Percentiles rank a stretch among this genome's conserved stretches.
Evolutionary conservation across 1,140 invertebrate genomes (phyloP).

Genomic region (Aphelinus certus): DNA sequence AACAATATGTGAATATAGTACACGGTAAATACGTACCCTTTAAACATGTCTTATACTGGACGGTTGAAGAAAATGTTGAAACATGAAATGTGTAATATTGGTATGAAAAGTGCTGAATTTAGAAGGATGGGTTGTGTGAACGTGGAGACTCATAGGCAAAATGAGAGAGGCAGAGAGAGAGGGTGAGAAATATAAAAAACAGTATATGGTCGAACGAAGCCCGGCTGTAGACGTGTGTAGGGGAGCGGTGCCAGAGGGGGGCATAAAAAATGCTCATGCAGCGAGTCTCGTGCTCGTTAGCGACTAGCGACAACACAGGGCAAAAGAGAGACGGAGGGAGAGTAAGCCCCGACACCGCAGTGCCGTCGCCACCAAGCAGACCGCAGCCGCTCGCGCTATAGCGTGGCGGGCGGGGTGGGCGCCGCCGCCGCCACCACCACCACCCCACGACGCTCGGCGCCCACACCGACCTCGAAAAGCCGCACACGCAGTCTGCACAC

Average conservation of each 20-base stretch:
- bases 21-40: too few species aligned
- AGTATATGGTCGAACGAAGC: not conserved
- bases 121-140: not conserved
- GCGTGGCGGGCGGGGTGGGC: too few species aligned
- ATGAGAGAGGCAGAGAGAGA: not conserved
- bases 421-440: too few species aligned
- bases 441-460: too few species aligned
- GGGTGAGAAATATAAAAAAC: not conserved
- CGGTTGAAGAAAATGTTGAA: too few species aligned
- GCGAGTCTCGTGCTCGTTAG: not conserved
- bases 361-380: too few species aligned
- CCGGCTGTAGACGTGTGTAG: not conserved
- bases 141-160: not conserved
- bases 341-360: too few species aligned
- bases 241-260: not conserved
- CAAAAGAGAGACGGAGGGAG: not conserved
- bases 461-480: not conserved
- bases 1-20: too few species aligned
- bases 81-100: too few species aligned
- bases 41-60: too few species aligned
- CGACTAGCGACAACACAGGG: not conserved
- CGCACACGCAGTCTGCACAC: slow-evolving; percentile 42
- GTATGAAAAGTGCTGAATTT: too few species aligned
- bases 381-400: too few species aligned
- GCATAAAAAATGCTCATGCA: not conserved